Percentiles rank a stretch among this genome's conserved stretches.
phyloP scores from a whole-genome alignment of 2,797 vertebrate genomes.

The Dryobates pubescens region DNA sequence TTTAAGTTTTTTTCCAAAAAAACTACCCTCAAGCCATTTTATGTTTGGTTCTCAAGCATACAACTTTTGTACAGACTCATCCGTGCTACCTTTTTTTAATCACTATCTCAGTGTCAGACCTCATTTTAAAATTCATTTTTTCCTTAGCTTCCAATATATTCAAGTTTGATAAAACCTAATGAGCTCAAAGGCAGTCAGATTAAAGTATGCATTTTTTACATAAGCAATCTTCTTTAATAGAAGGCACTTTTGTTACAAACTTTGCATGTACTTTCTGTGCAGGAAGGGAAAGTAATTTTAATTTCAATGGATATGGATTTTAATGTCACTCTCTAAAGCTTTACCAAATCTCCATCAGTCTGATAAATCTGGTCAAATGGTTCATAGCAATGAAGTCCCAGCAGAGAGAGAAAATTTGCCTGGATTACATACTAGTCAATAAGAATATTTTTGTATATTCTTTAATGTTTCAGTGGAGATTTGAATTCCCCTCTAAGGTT shows the following conservation, averaged over 20 bases:
- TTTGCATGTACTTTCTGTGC: slow-evolving; percentile 23
- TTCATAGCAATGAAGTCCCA: neutral
- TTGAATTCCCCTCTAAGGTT: slow-evolving; percentile 48
- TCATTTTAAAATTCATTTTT: neutral
- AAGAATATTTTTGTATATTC: slow-evolving; percentile 20
- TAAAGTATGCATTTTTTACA: slow-evolving; percentile 44
- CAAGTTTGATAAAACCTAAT: slow-evolving; percentile 47
- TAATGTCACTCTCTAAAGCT: slow-evolving; percentile 7
- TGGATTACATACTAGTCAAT: neutral
- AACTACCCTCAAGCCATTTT: neutral
- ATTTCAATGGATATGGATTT: slow-evolving; percentile 26
- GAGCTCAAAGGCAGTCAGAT: slow-evolving; percentile 43
- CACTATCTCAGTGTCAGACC: neutral
- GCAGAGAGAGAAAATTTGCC: slow-evolving; percentile 4
- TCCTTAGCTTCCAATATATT: slow-evolving; percentile 5
- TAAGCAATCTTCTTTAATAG: slow-evolving; percentile 46
- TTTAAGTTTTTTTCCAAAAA: neutral
- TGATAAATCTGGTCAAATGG: slow-evolving; percentile 33
- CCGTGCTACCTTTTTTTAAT: neutral
- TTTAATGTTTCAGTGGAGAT: slow-evolving; percentile 9
- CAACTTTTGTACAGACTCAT: neutral
- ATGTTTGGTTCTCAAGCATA: neutral
- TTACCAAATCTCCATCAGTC: slow-evolving; percentile 34
- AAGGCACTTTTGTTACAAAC: slow-evolving; percentile 39
- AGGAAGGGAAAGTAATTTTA: slow-evolving; percentile 31